A percentile compares a stretch with the other conserved stretches of the same genome.
Conservation (phyloP, 2,113 vertebrate genomes). For the Rana temporaria region DNA sequence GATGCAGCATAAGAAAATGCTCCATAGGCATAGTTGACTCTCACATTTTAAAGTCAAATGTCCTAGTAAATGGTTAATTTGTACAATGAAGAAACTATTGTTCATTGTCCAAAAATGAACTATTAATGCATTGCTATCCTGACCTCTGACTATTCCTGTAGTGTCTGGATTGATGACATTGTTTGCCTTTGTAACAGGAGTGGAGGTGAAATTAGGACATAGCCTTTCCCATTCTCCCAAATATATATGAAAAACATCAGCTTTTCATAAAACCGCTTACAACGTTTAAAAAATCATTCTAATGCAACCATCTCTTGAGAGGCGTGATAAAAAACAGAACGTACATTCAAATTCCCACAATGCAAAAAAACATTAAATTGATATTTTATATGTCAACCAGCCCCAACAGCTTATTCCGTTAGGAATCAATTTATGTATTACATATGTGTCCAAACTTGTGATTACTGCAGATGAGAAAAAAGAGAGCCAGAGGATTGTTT, state of each 20-base stretch:
- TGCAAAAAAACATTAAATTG: neutral
- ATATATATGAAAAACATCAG: constrained; percentile 49
- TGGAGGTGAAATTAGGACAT: constrained; percentile 50
- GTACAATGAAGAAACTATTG: neutral
- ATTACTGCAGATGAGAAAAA: neutral
- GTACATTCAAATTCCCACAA: neutral
- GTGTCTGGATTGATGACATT: constrained; percentile 9
- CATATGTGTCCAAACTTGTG: constrained; percentile 3
- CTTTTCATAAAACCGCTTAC: constrained; percentile 27
- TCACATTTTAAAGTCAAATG: too few relatives aligned
- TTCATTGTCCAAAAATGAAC: neutral
- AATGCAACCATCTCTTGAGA: neutral
- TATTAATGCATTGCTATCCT: neutral
- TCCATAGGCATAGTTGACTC: too few relatives aligned
- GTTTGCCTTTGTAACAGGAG: constrained; percentile 20
- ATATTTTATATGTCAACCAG: neutral
- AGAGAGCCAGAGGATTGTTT: too few relatives aligned
- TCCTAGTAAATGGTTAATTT: neutral
- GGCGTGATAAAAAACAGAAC: constrained; percentile 27
- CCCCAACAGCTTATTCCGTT: neutral
- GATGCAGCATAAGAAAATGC: too few relatives aligned
- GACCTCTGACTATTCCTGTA: constrained; percentile 14
- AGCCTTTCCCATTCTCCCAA: constrained; percentile 22
- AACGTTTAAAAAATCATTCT: constrained; percentile 13
- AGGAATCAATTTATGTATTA: neutral